Evolutionary conservation across 2,888 invertebrate genomes (phyloP), one percentile per base, ranked within the genome.

Genomic region (Masnerella sp.): DNA sequence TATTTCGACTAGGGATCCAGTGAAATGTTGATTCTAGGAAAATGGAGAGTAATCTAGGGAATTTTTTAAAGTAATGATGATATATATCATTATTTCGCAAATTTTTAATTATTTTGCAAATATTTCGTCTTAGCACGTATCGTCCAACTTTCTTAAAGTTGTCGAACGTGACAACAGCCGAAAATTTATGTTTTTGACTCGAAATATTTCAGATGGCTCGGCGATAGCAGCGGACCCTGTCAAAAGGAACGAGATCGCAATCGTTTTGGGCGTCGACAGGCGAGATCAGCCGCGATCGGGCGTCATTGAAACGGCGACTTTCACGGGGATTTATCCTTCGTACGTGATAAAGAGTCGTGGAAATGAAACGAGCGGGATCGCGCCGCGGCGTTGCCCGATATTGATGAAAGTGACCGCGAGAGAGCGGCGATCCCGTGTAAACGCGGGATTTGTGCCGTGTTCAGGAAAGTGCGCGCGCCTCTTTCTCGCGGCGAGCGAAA

Each of bases 361-460:
- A 61, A 40, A 69, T 54, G 15, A 65, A 67, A 59, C 61, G 42
- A 56, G 49, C 17, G 22, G 47, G 47, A 32, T 56, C 22, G 42
- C 14, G 32, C 47, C 30, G 34, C 61, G n/a, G 25, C 45, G 62
- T 54, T 52, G 38, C 17, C 17, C 47, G 69, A 54, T 62, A 70
- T 62, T 70, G 61, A 70, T 62, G 54, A 62, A 70, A 70, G 54
- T 62, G 62, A 62, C 69, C 69, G 69, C 69, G 69, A 70, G 62
- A 62, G 69, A 70, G 69, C 8, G 68, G 11, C 2, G 51, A 12
- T 68, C 68, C 52, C 59, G 51, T 58, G 58, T 68, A 59, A 52
- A 69, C 38, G 30, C 47, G 52, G 49, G 70, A 58, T 64, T 58
- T 58, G 56, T 64, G 51, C 62, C 58, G 36, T 62, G 70, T 70